phyloP scores from a whole-genome alignment of 2,888 invertebrate species.

The Acleris holmiana region DNA sequence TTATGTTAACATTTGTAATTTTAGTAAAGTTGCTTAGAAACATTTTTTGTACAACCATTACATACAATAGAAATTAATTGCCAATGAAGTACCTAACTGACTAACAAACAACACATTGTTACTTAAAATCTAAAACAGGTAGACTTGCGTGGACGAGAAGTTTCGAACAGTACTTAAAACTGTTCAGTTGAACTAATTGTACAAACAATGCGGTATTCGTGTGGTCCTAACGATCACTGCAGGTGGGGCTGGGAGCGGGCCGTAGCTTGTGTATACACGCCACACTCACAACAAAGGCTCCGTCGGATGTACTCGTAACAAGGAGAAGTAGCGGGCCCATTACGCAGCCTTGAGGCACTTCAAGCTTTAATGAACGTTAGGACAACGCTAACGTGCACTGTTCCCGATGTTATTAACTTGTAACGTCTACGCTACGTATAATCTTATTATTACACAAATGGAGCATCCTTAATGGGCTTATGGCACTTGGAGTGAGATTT shows the following conservation, averaged over 20 bases:
- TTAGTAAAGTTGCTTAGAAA: no score
- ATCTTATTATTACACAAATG: constrained; percentile 31
- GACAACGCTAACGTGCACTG: constrained; percentile 47
- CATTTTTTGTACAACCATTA: no score
- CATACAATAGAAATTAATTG: neutral
- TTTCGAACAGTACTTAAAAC: constrained; percentile 64
- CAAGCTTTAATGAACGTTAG: constrained; percentile 54
- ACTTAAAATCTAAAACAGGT: constrained; percentile 55
- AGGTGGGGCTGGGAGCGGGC: constrained; percentile 49
- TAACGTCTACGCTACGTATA: constrained; percentile 35
- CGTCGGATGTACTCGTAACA: constrained; percentile 73
- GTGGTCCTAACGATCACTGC: constrained; percentile 62
- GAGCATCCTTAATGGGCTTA: constrained; percentile 24
- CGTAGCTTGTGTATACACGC: constrained; percentile 32
- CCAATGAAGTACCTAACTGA: constrained; percentile 20
- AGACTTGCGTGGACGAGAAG: constrained; percentile 47
- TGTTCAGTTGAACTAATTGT: constrained; percentile 71
- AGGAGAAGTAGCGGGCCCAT: constrained; percentile 71
- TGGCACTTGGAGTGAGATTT: constrained; percentile 10
- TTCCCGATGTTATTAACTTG: constrained; percentile 40
- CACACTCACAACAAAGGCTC: constrained; percentile 65
- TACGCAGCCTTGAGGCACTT: constrained; percentile 66
- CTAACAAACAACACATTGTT: constrained; percentile 46
- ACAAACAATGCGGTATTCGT: constrained; percentile 66
- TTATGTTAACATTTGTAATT: neutral